Conservation (phyloP, 1,140 invertebrate species). For the Temnothorax longispinosus region DNA sequence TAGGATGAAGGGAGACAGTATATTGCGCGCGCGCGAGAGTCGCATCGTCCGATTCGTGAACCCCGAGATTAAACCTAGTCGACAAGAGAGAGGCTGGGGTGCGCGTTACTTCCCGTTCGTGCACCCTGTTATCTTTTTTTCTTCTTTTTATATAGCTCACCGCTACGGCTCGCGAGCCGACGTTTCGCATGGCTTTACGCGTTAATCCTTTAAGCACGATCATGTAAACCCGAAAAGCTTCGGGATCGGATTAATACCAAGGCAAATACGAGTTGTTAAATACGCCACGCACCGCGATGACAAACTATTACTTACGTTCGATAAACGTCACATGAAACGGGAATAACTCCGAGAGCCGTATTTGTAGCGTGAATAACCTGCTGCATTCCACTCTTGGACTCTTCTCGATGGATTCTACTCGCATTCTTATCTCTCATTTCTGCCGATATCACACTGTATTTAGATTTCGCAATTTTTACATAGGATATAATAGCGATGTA, state of each 20-base stretch:
- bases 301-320: slow-evolving; percentile 70
- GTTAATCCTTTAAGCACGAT: slow-evolving; percentile 73
- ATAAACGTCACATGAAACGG: slow-evolving; percentile 63
- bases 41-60: slow-evolving; percentile 45
- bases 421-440: not conserved
- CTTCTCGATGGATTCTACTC: not conserved
- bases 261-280: slow-evolving; percentile 76
- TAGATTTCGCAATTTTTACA: not conserved
- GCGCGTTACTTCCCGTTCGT: slow-evolving; percentile 43
- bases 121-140: slow-evolving; percentile 23
- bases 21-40: slow-evolving; percentile 6
- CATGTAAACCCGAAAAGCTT: slow-evolving; percentile 70
- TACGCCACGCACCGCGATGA: slow-evolving; percentile 67
- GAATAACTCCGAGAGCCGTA: slow-evolving; percentile 45
- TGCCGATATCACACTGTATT: not conserved
- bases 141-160: slow-evolving; percentile 18
- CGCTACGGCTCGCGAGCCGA: slow-evolving; percentile 27
- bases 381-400: not conserved
- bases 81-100: slow-evolving; percentile 45
- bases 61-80: slow-evolving; percentile 61
- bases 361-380: slow-evolving; percentile 60
- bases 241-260: slow-evolving; percentile 73
- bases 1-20: slow-evolving; percentile 21
- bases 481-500: not conserved
- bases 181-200: slow-evolving; percentile 65